Base-by-base conservation (phyloP, 2,797 vertebrate genomes). In the Malacoctenus gilli region DNA sequence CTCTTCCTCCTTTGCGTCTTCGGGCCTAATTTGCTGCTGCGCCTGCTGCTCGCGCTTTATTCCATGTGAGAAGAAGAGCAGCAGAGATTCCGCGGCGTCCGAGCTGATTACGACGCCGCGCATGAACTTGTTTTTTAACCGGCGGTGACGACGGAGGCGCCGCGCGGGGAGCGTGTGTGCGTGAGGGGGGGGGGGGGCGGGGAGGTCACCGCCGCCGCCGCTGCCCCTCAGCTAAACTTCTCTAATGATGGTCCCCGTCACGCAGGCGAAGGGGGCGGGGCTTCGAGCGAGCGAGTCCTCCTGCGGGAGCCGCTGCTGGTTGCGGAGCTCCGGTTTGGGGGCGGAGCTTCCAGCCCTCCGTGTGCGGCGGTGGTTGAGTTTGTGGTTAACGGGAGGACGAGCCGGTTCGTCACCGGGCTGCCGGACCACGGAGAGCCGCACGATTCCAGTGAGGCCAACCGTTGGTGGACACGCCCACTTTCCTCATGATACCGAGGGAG, bases 71-170 rank as follows among this genome's bases (percentile, higher is more conserved):
- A 68, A 21, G 68, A 57, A 78, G 58, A 59, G 35, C 52, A 37
- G 48, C 70, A 53, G 48, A 70, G 74, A 75, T 87, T 70, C 75
- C 72, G 72, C 59, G 69, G 75, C 85, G 87, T 89, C 82, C 65
- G 64, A 62, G 75, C 58, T 58, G 68, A 89, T 90, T 89, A 88
- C 49, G 70, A 71, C 76, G 72, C 1, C 70, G 63, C 84, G 63
- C 67, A 72, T 86, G 82, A 79, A 77, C 85, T 84, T 86, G 84
- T 87, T 89, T 86, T 89, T 79, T 85, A 86, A 83, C 82, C 81
- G 9, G 68, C 77, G 83, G 79, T 85, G 60, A 84, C 77, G 77
- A 85, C 75, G 51, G 51, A 72, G 82, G 82, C 77, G 5, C 47
- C 87, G 76, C 55, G 49, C 65, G 68, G 37, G 68, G 38, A 58